phyloP scores from a whole-genome alignment of 2,797 vertebrate genomes.

The Scomberomorus guttatus region DNA sequence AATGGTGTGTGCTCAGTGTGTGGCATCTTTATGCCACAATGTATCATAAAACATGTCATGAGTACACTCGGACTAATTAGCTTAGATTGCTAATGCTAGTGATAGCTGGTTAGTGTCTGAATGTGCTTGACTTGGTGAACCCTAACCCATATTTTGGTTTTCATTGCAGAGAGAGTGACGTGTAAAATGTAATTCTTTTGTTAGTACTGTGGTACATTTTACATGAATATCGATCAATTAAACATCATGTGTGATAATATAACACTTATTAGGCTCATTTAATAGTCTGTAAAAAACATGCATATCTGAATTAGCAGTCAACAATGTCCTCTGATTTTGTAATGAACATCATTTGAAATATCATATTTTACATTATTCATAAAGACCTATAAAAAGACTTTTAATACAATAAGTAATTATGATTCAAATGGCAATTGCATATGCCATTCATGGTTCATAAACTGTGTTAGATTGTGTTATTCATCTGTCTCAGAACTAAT shows the following conservation, averaged over 20 bases:
- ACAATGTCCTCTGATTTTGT: not conserved
- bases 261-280: not conserved
- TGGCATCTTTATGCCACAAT: conserved; percentile 23
- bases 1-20: conserved; percentile 36
- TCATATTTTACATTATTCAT: conserved; percentile 30
- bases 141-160: not conserved
- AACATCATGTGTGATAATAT: not conserved
- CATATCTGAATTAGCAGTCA: conserved; percentile 2
- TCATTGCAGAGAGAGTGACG: not conserved
- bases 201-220: not conserved
- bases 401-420: conserved; percentile 46
- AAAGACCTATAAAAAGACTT: conserved; percentile 27
- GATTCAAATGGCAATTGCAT: conserved; percentile 38
- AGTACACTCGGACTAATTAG: conserved; percentile 41
- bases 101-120: conserved; percentile 11
- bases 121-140: conserved; percentile 42
- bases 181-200: not conserved
- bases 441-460: conserved; percentile 62
- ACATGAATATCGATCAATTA: not conserved
- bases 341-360: not conserved
- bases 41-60: conserved; percentile 54
- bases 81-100: conserved; percentile 31
- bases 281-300: not conserved
- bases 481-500: conserved; percentile 39
- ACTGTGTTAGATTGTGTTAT: conserved; percentile 40